Conservation (phyloP, 2,113 vertebrate species). For the human region GRCh38 chr2:56099001-56099500, state of each 20-base stretch:
- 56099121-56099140: not conserved
- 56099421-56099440: not conserved
- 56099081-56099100: not conserved
- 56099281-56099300: not conserved
- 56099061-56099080: not conserved
- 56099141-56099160: not conserved
- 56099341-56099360: not conserved
- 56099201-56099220: not conserved
- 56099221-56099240: not conserved
- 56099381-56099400: not conserved
- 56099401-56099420: not conserved
- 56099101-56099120: not conserved
- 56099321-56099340: not conserved
- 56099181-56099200: not conserved
- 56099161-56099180: not conserved
- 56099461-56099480: not conserved
- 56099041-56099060: not conserved
- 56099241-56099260: not conserved
- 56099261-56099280: not conserved
- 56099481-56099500: not conserved
- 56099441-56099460: constrained; percentile 10
- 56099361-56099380: not conserved
- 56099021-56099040: not conserved
- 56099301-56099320: not conserved
- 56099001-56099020: not conserved